Base-by-base conservation (phyloP, 1,140 invertebrate genomes). In the Coenobita brevimanus region DNA sequence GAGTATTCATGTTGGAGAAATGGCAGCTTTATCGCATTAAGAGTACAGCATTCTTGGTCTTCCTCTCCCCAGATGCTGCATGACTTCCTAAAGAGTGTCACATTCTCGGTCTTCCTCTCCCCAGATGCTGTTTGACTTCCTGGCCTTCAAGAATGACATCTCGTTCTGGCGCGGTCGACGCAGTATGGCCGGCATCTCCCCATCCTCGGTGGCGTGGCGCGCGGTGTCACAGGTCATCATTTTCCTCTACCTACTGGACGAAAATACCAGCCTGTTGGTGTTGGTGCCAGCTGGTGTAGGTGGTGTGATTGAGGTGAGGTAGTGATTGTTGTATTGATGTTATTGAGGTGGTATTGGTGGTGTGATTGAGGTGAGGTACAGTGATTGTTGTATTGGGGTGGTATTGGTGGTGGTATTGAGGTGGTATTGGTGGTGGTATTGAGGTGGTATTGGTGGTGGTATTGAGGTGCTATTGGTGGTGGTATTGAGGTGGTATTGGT, bases 141-240 rank as follows among this genome's bases (percentile, higher is more conserved):
- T 99, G 69, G 97, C 98, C 1, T 99, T 99, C 91, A 99, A 99
- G 94, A 99, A 99, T 93, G 98, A 99, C 91, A 97, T 99, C 3
- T 95, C 94, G 89, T 99, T 99, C 92, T 99, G 99, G 98, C 95
- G 95, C 83, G 94, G 95, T 17, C 95, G 96, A 91, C 95, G 95
- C 50, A 96, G 95, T 0, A 96, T 99, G 92, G 97, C 96, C 43
- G 99, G 98, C 1, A 92, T 99, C 2, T 99, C 98, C 8, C 94
- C 95, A 13, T 94, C 97, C 83, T 97, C 97, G 3, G 95, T 99
- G 4, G 90, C 98, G 10, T 99, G 98, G 98, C 94, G 98, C 76
- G 96, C 96, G 41, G 97, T 99, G 91, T 98, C 97, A 82, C 97
- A 99, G 92, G 93, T 95, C 67, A 94, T 99, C n/a, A 96, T 99